Conservation (phyloP, 2,113 vertebrate species). For the Garra rufa region DNA sequence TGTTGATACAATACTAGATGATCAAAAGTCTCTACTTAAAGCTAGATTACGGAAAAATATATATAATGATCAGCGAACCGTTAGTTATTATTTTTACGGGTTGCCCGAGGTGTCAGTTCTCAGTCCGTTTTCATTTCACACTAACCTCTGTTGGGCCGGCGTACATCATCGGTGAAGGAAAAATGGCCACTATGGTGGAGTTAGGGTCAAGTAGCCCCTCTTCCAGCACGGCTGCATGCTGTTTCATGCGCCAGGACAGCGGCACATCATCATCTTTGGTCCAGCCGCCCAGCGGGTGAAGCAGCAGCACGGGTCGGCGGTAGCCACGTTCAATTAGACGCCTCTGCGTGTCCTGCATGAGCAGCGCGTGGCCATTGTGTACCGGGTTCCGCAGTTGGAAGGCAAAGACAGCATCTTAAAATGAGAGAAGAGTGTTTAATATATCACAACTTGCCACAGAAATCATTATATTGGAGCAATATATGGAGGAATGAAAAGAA, state of each 20-base stretch:
- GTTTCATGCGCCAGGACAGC: conserved; percentile 93
- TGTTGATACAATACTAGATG: neutral
- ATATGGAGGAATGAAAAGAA: neutral
- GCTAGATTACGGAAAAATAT: neutral
- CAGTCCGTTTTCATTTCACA: neutral
- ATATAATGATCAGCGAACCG: neutral
- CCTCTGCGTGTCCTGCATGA: conserved; percentile 97
- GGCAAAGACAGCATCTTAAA: conserved; percentile 94
- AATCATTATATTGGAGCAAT: neutral
- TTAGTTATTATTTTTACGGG: neutral
- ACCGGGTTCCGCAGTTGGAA: conserved; percentile 98
- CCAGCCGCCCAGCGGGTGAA: conserved; percentile 97
- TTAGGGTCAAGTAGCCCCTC: conserved; percentile 89
- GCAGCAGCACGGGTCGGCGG: conserved; percentile 88
- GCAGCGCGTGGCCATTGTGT: conserved; percentile 93
- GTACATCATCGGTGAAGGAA: conserved; percentile 99
- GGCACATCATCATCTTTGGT: conserved; percentile 98
- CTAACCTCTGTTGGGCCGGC: conserved; percentile 96
- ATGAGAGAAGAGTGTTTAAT: neutral
- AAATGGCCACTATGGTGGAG: conserved; percentile 94
- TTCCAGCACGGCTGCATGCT: conserved; percentile 94
- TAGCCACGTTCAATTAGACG: conserved; percentile 92
- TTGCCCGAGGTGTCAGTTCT: neutral
- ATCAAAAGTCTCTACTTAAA: neutral
- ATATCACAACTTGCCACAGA: neutral